These are phyloP conservation scores for Stenurella melanura DNA, from an alignment of 2,888 invertebrate genomes.

Conservation along the genomic window DNA sequence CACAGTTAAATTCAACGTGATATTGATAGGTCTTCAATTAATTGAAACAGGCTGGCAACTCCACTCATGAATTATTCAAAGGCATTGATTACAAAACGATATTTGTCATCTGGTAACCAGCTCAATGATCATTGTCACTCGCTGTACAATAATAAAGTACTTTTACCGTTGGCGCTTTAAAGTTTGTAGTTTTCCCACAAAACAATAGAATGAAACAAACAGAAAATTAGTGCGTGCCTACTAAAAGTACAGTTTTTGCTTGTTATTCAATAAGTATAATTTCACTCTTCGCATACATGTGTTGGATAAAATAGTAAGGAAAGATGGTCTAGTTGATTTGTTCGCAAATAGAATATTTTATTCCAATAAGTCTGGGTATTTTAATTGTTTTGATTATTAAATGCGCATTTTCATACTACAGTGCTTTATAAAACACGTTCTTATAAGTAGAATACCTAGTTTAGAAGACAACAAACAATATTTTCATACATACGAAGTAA, in stretches of 20 bases:
- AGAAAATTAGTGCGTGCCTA: not conserved
- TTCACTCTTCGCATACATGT: not conserved
- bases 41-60: constrained; percentile 7
- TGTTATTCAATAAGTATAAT: not conserved
- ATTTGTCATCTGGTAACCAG: not conserved
- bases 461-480: no score
- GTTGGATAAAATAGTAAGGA: not conserved
- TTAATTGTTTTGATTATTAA: not conserved
- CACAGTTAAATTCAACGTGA: constrained; percentile 1
- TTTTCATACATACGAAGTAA: no score
- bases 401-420: not conserved
- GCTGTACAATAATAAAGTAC: not conserved
- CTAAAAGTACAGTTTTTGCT: constrained; percentile 1
- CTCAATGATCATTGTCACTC: not conserved
- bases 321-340: not conserved
- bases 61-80: not conserved
- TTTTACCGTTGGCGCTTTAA: not conserved
- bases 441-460: no score
- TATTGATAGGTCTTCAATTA: not conserved
- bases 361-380: not conserved
- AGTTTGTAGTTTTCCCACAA: not conserved
- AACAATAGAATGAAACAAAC: constrained; percentile 4
- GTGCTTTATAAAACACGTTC: no score
- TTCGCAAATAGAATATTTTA: not conserved
- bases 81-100: not conserved